These are phyloP conservation scores for Phenganax subtilis DNA, from an alignment of 92 coral and sea anemone species.

Conservation along the genomic window DNA sequence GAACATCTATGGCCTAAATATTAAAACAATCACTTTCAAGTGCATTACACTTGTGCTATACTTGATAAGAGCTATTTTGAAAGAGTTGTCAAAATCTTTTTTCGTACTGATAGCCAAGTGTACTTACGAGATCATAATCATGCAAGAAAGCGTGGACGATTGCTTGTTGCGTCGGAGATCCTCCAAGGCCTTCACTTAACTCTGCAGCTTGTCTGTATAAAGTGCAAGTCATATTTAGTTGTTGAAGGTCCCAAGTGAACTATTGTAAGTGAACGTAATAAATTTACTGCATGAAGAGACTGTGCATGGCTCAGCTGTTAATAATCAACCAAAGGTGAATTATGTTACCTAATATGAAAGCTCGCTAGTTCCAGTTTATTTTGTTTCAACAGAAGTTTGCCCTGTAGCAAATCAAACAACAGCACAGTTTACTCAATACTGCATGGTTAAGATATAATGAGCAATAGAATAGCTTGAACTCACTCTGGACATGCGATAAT, in stretches of 20 bases:
- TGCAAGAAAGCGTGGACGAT: constrained; percentile 87
- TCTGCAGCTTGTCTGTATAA: constrained; percentile 87
- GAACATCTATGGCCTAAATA: constrained; percentile 75
- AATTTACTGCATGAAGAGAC: background rate
- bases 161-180: constrained; percentile 95
- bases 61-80: no score
- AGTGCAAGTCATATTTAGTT: background rate
- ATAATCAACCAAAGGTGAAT: background rate
- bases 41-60: no score
- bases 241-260: background rate
- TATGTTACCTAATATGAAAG: constrained; percentile 75
- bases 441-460: background rate
- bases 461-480: constrained; percentile 1
- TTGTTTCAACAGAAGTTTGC: constrained; percentile 77
- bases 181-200: constrained; percentile 87
- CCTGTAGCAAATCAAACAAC: constrained; percentile 44
- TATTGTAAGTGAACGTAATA: background rate
- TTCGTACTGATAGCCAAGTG: no score
- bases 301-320: background rate
- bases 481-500: constrained; percentile 95
- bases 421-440: background rate
- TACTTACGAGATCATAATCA: constrained; percentile 75
- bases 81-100: no score
- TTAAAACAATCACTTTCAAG: background rate
- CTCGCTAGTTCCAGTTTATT: constrained; percentile 93